Evolutionary conservation across 2,888 invertebrate species (phyloP).

Genomic region (Eubasilissa splendida): DNA sequence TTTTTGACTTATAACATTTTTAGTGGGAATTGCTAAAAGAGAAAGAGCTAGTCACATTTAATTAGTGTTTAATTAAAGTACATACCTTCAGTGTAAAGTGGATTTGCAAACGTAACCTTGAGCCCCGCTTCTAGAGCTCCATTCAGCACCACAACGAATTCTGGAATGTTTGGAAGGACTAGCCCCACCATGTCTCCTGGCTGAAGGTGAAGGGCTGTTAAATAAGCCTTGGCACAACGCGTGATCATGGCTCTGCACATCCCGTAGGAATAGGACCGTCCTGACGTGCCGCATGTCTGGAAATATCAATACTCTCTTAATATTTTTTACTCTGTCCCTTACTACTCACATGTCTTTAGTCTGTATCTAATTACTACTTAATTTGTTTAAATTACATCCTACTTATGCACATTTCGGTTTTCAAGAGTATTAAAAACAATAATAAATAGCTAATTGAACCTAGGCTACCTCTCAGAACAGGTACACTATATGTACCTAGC

Average conservation of each 20-base stretch:
- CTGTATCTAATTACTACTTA: too few species aligned
- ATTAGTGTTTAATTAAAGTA: not conserved
- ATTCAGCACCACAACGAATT: slow-evolving; percentile 77
- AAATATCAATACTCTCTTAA: slow-evolving; percentile 47
- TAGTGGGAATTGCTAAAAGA: too few species aligned
- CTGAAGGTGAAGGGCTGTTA: slow-evolving; percentile 72
- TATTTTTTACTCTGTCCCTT: too few species aligned
- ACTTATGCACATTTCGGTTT: too few species aligned
- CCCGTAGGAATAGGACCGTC: slow-evolving; percentile 77
- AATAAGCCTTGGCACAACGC: slow-evolving; percentile 73
- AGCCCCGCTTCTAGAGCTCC: slow-evolving; percentile 79
- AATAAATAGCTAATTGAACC: too few species aligned
- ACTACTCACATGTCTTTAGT: too few species aligned
- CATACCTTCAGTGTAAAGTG: slow-evolving; percentile 78
- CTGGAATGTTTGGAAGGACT: slow-evolving; percentile 80
- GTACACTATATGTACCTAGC: too few species aligned
- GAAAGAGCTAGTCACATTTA: too few species aligned
- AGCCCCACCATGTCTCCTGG: slow-evolving; percentile 78
- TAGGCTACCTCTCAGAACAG: too few species aligned
- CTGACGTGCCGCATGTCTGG: slow-evolving; percentile 80
- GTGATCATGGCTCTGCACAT: slow-evolving; percentile 74
- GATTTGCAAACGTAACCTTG: slow-evolving; percentile 80
- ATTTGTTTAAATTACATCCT: too few species aligned
- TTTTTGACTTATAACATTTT: too few species aligned
- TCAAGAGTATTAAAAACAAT: too few species aligned